Evolutionary conservation across 2,888 invertebrate species (phyloP).

Genomic region (Fissipunctia ypsillon): DNA sequence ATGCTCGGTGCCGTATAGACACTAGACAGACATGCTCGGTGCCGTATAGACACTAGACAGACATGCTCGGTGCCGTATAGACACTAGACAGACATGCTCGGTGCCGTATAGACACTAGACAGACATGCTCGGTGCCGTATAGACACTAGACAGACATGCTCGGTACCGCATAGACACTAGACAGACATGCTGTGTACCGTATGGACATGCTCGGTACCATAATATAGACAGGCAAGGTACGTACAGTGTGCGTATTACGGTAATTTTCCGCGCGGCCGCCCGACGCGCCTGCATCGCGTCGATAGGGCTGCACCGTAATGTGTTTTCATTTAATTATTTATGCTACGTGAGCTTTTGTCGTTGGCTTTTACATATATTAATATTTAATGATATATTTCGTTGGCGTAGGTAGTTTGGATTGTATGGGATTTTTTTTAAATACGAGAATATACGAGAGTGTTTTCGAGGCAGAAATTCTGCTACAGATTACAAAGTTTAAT

Average conservation of each 20-base stretch:
- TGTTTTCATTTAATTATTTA: conserved; percentile 38
- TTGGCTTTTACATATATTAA: conserved; percentile 10
- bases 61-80: not conserved
- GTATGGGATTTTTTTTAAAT: too few relatives aligned
- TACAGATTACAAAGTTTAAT: not conserved
- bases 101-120: not conserved
- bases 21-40: too few relatives aligned
- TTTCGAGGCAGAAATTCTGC: not conserved
- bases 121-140: not conserved
- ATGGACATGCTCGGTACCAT: too few relatives aligned
- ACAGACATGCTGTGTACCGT: not conserved
- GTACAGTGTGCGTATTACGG: conserved; percentile 54
- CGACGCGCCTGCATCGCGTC: conserved; percentile 60
- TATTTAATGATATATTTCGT: not conserved
- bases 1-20: not conserved
- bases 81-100: too few relatives aligned
- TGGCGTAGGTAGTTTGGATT: not conserved
- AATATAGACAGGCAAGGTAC: not conserved
- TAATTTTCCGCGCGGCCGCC: conserved; percentile 66
- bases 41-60: too few relatives aligned
- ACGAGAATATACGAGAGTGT: too few relatives aligned
- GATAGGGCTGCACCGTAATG: conserved; percentile 51
- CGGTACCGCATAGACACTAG: not conserved
- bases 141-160: too few relatives aligned
- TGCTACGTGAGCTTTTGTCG: conserved; percentile 5